Evolutionary conservation across 2,113 vertebrate species (phyloP).

Genomic region (Elachura formosa): DNA sequence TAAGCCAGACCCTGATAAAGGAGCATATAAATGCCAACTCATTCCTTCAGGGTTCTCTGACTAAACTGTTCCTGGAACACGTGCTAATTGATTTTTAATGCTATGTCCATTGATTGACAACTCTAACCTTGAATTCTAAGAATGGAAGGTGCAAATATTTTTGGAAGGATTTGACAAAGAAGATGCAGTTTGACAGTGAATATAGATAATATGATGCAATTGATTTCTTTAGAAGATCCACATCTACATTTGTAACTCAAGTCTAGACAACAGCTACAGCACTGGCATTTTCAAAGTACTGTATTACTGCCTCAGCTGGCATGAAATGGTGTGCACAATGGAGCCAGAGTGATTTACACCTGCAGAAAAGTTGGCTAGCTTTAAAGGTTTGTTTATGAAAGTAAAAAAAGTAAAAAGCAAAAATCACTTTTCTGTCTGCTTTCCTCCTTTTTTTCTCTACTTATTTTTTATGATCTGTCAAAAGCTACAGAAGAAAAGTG

Average conservation of each 20-base stretch:
- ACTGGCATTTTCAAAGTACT: neutral
- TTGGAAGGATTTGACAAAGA: neutral
- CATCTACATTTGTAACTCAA: neutral
- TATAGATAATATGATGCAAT: neutral
- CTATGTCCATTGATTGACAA: neutral
- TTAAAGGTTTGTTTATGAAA: constrained; percentile 2
- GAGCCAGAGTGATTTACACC: constrained; percentile 29
- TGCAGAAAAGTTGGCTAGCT: constrained; percentile 17
- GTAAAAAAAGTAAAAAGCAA: neutral
- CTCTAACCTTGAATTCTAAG: neutral
- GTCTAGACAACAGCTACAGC: neutral
- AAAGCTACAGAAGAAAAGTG: neutral
- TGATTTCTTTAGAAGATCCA: neutral
- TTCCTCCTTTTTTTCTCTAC: neutral
- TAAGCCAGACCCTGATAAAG: neutral
- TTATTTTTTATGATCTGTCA: neutral
- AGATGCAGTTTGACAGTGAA: neutral
- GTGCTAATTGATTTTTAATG: neutral
- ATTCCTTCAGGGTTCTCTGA: neutral
- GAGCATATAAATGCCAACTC: neutral
- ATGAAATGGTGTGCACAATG: neutral
- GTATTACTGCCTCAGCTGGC: neutral
- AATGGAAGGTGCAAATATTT: neutral
- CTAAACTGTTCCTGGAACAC: neutral
- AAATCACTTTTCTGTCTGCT: neutral